Percentiles rank a stretch among this genome's conserved stretches.
Evolutionary conservation across 1,140 invertebrate genomes (phyloP).

Genomic region (Brachystomella parvula): DNA sequence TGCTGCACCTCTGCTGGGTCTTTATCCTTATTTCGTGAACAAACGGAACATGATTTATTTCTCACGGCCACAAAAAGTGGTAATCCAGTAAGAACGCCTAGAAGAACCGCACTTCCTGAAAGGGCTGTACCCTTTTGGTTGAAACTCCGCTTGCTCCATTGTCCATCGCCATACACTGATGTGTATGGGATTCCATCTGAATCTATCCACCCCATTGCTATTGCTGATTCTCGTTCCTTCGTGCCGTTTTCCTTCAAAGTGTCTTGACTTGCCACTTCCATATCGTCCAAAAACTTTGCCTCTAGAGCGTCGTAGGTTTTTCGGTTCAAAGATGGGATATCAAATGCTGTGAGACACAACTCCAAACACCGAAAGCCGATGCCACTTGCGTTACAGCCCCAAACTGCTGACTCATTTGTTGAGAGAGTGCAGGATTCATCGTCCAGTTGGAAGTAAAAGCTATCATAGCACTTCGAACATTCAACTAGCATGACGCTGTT

Average conservation of each 20-base stretch:
- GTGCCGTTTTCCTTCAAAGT: conserved; percentile 9
- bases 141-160: conserved; percentile 41
- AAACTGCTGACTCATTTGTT: conserved; percentile 5
- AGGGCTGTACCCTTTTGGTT: conserved; percentile 18
- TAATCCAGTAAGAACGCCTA: conserved; percentile 42
- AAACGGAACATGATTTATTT: conserved; percentile 44
- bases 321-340: conserved; percentile 7
- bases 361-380: background rate
- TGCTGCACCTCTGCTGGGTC: conserved; percentile 19
- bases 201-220: conserved; percentile 24
- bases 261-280: background rate
- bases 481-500: background rate
- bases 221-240: conserved; percentile 26
- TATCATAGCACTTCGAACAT: background rate
- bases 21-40: conserved; percentile 21
- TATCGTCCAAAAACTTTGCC: background rate
- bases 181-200: conserved; percentile 38
- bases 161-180: conserved; percentile 40
- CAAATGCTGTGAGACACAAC: background rate
- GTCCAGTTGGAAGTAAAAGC: background rate
- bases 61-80: conserved; percentile 42
- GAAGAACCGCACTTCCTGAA: conserved; percentile 39
- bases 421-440: background rate
- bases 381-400: conserved; percentile 6
- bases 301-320: background rate